phyloP scores from a whole-genome alignment of 2,113 vertebrate species.

The Rhinolophus ferrumequinum region DNA sequence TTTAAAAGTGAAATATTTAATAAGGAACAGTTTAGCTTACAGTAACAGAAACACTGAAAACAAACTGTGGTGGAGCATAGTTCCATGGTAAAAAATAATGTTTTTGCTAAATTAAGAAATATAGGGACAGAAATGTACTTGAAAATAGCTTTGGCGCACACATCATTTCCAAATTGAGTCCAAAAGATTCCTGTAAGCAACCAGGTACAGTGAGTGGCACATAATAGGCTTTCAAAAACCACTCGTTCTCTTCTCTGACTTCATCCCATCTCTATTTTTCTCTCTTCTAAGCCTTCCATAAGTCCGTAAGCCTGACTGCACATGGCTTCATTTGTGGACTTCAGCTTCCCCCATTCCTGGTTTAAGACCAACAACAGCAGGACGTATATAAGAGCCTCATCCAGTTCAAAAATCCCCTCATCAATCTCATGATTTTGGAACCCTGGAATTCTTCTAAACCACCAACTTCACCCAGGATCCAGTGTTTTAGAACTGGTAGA shows the following conservation, averaged over 20 bases:
- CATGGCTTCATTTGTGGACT: background rate
- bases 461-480: background rate
- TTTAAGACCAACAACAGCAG: background rate
- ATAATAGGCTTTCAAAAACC: background rate
- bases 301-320: background rate
- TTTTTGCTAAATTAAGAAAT: slow-evolving; percentile 1
- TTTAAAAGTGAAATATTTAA: slow-evolving; percentile 31
- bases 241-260: background rate
- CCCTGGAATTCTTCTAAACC: background rate
- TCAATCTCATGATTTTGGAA: background rate
- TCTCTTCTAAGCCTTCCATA: background rate
- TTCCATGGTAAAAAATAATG: background rate
- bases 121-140: background rate
- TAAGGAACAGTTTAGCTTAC: background rate
- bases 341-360: background rate
- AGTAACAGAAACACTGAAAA: background rate
- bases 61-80: background rate
- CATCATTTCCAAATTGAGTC: background rate
- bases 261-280: background rate
- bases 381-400: background rate
- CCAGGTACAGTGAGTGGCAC: background rate
- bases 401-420: background rate
- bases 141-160: background rate
- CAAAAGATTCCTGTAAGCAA: background rate
- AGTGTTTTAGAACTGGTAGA: background rate